These are phyloP conservation scores for Cromileptes altivelis DNA, from an alignment of 2,113 vertebrate genomes.

Conservation along the genomic window DNA sequence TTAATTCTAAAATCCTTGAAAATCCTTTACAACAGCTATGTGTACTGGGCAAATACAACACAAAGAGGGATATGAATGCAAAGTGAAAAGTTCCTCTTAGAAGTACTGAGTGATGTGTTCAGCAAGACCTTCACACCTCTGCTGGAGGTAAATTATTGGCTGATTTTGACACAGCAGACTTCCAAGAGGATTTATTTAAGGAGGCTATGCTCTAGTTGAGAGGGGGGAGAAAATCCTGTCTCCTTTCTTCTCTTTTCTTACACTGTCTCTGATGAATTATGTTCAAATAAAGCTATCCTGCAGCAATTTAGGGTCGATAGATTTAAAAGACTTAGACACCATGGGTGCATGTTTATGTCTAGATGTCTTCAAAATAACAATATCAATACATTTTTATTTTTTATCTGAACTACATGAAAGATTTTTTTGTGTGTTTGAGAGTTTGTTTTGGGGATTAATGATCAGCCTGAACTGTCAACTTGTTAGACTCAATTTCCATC, in stretches of 20 bases:
- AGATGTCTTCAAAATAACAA: neutral
- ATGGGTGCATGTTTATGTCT: neutral
- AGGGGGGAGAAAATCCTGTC: neutral
- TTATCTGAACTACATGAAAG: neutral
- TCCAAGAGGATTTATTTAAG: conserved; percentile 30
- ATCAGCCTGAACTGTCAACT: neutral
- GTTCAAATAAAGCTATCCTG: neutral
- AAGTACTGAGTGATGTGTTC: neutral
- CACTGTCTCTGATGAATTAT: conserved; percentile 5
- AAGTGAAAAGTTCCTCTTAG: conserved; percentile 1
- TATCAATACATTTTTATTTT: neutral
- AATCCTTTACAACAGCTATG: conserved; percentile 49
- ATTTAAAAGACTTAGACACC: neutral
- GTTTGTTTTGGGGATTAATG: conserved; percentile 8
- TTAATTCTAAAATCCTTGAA: conserved; percentile 50
- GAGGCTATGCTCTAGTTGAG: conserved; percentile 17
- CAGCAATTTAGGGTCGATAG: neutral
- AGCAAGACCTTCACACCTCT: conserved; percentile 6
- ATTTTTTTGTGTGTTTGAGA: neutral
- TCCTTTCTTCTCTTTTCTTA: neutral
- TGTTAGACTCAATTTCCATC: no score
- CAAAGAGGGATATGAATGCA: conserved; percentile 12
- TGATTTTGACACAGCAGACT: conserved; percentile 5
- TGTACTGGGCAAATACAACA: conserved; percentile 34
- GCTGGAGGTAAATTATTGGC: conserved; percentile 21